Percentiles rank a stretch among this genome's conserved stretches.
Evolutionary conservation across 2,888 invertebrate species (phyloP).

Genomic region (Machimus atricapillus): DNA sequence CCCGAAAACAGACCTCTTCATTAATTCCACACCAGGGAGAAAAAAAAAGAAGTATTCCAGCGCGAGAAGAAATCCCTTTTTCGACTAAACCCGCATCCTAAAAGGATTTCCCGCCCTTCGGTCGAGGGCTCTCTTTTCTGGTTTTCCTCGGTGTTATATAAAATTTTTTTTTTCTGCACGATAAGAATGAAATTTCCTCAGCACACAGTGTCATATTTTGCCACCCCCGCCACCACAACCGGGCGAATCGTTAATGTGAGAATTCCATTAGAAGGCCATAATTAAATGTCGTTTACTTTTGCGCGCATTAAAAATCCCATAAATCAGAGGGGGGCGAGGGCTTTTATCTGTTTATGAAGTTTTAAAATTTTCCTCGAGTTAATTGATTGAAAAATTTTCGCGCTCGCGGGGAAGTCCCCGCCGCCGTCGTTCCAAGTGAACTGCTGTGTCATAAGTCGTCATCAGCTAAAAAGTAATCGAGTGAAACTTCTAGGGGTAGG

Average conservation of each 20-base stretch:
- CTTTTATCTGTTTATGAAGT: conserved; percentile 47
- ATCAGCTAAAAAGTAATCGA: conserved; percentile 3
- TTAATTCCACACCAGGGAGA: conserved; percentile 1
- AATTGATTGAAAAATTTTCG: conserved; percentile 46
- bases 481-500: not conserved
- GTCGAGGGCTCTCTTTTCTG: not conserved
- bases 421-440: conserved; percentile 41
- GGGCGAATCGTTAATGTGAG: conserved; percentile 53
- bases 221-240: not conserved
- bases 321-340: conserved; percentile 53
- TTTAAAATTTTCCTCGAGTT: conserved; percentile 40
- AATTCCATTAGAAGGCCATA: conserved; percentile 61
- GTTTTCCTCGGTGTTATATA: not conserved
- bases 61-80: conserved; percentile 16
- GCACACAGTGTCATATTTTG: conserved; percentile 29
- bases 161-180: not conserved
- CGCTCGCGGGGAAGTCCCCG: not conserved
- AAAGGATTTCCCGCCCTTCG: conserved; percentile 10
- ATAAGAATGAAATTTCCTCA: not conserved
- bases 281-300: conserved; percentile 62
- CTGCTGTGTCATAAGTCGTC: conserved; percentile 44
- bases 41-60: not conserved
- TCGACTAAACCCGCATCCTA: conserved; percentile 16
- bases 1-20: conserved; percentile 14
- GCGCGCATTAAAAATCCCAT: conserved; percentile 60